A percentile compares a stretch with the other conserved stretches of the same genome.
Conservation (phyloP, 1,140 invertebrate genomes). For the Antheraea mylitta region DNA sequence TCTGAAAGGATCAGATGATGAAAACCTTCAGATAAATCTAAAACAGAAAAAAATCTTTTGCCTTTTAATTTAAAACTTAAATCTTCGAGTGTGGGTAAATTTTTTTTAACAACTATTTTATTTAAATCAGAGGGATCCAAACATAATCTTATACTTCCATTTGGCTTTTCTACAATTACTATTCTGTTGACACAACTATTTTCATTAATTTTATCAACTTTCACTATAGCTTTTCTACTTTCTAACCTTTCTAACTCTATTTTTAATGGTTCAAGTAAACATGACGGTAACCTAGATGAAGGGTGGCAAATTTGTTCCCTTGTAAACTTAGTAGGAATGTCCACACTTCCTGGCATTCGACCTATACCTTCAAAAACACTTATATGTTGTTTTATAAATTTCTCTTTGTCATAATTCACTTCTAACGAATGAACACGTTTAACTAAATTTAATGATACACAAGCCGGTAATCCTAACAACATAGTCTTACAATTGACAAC, state of each 20-base stretch:
- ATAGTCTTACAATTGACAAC: no score
- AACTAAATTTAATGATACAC: no score
- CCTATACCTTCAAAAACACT: not conserved
- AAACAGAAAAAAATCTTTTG: no score
- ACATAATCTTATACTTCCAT: constrained; percentile 27
- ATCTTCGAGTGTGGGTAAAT: no score
- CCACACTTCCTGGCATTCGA: not conserved
- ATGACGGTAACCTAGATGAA: not conserved
- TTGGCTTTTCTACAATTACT: constrained; percentile 29
- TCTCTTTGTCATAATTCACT: not conserved
- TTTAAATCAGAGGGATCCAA: constrained; percentile 35
- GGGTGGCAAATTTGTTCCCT: no score
- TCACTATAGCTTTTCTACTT: constrained; percentile 22
- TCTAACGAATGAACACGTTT: not conserved
- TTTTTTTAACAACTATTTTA: constrained; percentile 24
- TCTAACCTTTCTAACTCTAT: constrained; percentile 8
- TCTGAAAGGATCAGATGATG: no score
- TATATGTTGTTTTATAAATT: constrained; percentile 7
- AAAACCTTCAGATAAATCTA: no score
- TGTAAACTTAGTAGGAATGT: constrained; percentile 6
- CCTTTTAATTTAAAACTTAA: no score
- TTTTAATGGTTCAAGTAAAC: constrained; percentile 13
- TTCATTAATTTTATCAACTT: constrained; percentile 25
- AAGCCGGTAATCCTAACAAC: no score
- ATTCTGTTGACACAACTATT: constrained; percentile 32